A percentile compares a stretch with the other conserved stretches of the same genome.
phyloP scores from a whole-genome alignment of 2,113 vertebrate genomes.

The Diadophis punctatus region DNA sequence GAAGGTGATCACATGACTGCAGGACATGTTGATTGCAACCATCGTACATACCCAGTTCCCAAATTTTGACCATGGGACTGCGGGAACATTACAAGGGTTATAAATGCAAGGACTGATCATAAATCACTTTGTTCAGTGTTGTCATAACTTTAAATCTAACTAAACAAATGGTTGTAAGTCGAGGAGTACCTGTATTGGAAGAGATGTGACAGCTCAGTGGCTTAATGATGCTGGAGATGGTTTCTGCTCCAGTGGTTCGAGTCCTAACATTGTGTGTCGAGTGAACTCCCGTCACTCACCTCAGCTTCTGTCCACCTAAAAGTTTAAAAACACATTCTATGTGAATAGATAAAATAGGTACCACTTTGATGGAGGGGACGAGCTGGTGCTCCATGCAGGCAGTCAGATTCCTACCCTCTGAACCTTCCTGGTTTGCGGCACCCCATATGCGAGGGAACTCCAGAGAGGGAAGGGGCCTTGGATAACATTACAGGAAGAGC shows the following conservation, averaged over 20 bases:
- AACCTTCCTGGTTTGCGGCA: not conserved
- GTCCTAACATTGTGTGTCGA: not conserved
- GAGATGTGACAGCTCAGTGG: accelerated
- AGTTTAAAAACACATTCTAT: not conserved
- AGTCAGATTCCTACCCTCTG: not conserved
- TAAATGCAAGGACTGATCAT: not conserved
- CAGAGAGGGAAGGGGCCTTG: not conserved
- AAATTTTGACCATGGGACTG: not conserved
- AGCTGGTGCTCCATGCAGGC: not conserved
- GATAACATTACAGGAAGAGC: not conserved
- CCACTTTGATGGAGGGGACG: not conserved
- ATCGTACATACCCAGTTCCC: not conserved
- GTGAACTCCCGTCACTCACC: not conserved
- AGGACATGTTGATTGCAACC: not conserved
- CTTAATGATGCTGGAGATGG: not conserved
- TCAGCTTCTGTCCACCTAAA: not conserved
- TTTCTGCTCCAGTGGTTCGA: not conserved
- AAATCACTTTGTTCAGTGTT: not conserved
- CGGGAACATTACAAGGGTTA: not conserved
- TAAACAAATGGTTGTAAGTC: not conserved
- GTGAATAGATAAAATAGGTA: not conserved
- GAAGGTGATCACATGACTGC: not conserved
- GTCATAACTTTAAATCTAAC: not conserved
- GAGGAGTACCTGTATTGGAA: not conserved
- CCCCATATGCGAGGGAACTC: not conserved